These are phyloP conservation scores for Seriola quinqueradiata DNA, from an alignment of 2,113 vertebrate genomes.

Conservation along the genomic window DNA sequence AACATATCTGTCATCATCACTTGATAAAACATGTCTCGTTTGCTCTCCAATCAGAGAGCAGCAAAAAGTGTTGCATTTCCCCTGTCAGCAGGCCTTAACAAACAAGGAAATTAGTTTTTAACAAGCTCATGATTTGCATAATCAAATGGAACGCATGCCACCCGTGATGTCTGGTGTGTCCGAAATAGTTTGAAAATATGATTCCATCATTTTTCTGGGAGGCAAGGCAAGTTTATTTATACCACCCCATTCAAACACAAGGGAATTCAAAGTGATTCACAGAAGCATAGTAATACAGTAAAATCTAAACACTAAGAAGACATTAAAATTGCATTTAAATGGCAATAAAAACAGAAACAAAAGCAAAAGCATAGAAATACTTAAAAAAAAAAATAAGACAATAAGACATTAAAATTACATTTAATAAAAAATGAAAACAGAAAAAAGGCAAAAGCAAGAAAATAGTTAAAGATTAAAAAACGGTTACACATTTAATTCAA, in stretches of 20 bases:
- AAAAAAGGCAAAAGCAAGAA: background rate
- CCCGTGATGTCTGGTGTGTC: background rate
- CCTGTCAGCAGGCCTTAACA: background rate
- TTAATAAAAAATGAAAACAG: background rate
- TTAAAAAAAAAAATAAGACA: background rate
- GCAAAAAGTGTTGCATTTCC: background rate
- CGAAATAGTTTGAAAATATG: background rate
- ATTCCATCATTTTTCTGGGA: background rate
- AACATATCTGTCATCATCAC: conserved; percentile 7
- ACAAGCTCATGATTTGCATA: conserved; percentile 28
- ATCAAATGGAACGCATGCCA: background rate
- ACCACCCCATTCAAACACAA: background rate
- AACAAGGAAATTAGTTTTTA: conserved; percentile 5
- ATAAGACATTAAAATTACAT: background rate
- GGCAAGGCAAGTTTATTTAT: background rate
- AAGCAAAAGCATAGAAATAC: background rate
- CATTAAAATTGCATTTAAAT: too few species aligned
- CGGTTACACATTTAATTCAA: background rate
- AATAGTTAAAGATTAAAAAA: background rate
- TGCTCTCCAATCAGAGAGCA: background rate
- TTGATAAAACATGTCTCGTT: conserved; percentile 2
- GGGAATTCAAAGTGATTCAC: background rate
- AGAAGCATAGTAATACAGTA: background rate
- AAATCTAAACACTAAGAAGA: too few species aligned
- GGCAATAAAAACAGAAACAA: too few species aligned